These are phyloP conservation scores for Copsychus sechellarum DNA, from an alignment of 2,113 vertebrate genomes.

Conservation along the genomic window DNA sequence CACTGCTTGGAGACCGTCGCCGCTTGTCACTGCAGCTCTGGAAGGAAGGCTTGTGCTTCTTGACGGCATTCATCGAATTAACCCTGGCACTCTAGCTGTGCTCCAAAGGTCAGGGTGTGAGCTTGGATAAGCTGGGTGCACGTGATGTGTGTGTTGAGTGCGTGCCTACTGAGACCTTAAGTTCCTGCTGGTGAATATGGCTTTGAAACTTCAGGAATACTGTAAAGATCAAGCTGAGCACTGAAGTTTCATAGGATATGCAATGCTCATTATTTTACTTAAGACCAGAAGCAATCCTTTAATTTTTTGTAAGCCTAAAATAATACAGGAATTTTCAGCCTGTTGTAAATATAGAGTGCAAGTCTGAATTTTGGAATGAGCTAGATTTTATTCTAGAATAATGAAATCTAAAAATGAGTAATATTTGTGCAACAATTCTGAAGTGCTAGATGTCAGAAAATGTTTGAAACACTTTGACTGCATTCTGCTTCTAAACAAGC, in stretches of 20 bases:
- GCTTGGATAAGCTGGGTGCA: not conserved
- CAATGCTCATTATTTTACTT: not conserved
- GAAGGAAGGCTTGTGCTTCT: constrained; percentile 91
- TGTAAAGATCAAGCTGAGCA: not conserved
- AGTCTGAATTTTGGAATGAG: not conserved
- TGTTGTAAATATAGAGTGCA: not conserved
- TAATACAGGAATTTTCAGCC: not conserved
- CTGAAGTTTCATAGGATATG: not conserved
- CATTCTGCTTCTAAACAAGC: not conserved
- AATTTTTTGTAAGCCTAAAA: not conserved
- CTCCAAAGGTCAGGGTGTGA: constrained; percentile 84
- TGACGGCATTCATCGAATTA: constrained; percentile 93
- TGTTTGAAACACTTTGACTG: not conserved
- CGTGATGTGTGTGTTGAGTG: rapidly evolving
- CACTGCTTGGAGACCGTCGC: constrained; percentile 92
- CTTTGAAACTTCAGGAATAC: not conserved
- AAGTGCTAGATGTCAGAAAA: not conserved
- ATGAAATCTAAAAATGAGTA: not conserved
- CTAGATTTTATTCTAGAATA: not conserved
- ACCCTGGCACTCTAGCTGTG: constrained; percentile 89
- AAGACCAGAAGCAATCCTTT: not conserved
- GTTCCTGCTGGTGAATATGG: not conserved
- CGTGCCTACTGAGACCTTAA: not conserved
- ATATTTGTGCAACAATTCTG: not conserved
- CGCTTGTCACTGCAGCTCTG: constrained; percentile 87